Base-by-base conservation (phyloP, 2,888 invertebrate genomes). In the Syrphus vitripennis region DNA sequence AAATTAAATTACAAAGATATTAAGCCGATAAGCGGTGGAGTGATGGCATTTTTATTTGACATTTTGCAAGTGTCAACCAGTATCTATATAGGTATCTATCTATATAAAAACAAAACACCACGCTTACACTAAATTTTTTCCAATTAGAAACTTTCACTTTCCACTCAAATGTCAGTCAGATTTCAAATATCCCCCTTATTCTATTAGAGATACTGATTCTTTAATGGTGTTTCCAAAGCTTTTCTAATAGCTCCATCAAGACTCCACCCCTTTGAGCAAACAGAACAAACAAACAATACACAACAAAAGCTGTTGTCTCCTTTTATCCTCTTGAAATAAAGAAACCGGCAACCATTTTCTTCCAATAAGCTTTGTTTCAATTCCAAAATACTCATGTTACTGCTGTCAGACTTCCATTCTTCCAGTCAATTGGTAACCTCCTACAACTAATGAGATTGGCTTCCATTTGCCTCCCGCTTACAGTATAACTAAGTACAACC, bases 101-200 rank as follows among this genome's bases (percentile, higher is more conserved):
- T n/a, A n/a, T n/a, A n/a, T n/a, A 55, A 37, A 42, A 24, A 31
- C 48, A 21, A 59, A 45, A 37, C 24, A 6, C 10, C 61, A 48
- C 79, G 3, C 67, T 48, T 24, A 48, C 61, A 74, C 40, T 14
- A 29, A 61, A 53, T 19, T 26, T 14, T 57, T 37, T 45, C 48
- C 65, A 42, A 50, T 76, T 70, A 80, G 70, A 78, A 86, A 82
- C 86, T 86, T 86, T 86, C 86, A 86, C 86, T 86, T 86, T 86
- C 74, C 86, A 82, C 42, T 86, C 37, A 57, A n/a, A 37, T 40
- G 71, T 42, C 69, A 76, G 50, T 81, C 59, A 57, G 34, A 50
- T 24, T 16, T 67, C 48, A 34, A 45, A 67, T 31, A 55, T 65
- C 19, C 10, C 40, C 34, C 19, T 42, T 40, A 50, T 67, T 50